These are phyloP conservation scores for Eutrigla gurnardus DNA, from an alignment of 2,797 vertebrate species.

Conservation along the genomic window DNA sequence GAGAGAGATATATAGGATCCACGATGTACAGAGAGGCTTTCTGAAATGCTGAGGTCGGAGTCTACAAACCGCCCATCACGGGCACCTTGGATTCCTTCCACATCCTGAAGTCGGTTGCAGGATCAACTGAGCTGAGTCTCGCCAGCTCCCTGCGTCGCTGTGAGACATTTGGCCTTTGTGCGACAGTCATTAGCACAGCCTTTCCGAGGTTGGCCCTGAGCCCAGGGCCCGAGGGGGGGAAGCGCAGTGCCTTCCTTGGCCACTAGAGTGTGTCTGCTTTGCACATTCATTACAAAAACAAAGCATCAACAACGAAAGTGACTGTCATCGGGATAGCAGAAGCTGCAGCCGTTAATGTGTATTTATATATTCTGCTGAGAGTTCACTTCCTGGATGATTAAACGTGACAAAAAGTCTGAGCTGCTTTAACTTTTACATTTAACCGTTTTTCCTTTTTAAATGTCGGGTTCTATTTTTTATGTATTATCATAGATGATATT, in stretches of 20 bases:
- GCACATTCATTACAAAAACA: constrained; percentile 26
- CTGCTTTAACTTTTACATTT: constrained; percentile 1
- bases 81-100: constrained; percentile 58
- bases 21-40: neutral
- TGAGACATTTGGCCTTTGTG: constrained; percentile 81
- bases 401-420: neutral
- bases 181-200: constrained; percentile 80
- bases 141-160: constrained; percentile 62
- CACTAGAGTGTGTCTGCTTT: constrained; percentile 33
- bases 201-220: constrained; percentile 70
- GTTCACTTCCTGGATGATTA: neutral
- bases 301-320: neutral
- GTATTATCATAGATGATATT: neutral
- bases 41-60: neutral
- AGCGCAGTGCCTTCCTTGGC: constrained; percentile 28
- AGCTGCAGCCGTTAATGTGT: neutral
- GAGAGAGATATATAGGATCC: neutral
- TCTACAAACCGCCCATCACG: constrained; percentile 22
- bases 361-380: neutral
- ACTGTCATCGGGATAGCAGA: neutral
- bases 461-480: neutral
- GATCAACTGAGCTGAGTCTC: constrained; percentile 61
- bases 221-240: constrained; percentile 56
- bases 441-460: neutral
- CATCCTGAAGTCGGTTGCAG: constrained; percentile 45